Evolutionary conservation across 1,140 invertebrate species (phyloP), one percentile per base, ranked within the genome.

Genomic region (Octopus sinensis): DNA sequence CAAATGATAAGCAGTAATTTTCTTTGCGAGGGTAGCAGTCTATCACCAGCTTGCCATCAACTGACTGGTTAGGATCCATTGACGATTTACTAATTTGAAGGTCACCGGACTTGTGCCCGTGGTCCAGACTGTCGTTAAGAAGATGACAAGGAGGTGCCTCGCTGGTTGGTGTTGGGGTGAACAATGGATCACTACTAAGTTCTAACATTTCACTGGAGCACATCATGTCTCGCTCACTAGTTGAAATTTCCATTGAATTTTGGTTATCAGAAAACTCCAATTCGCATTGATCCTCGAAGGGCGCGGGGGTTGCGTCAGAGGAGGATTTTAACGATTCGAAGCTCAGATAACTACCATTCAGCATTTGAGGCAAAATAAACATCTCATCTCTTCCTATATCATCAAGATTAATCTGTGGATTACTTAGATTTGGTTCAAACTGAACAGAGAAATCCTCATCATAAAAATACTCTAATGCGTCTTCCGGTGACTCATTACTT

Each of bases 401-500:
- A 4, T 76, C 75, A 71, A 78, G 81, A 68, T 71, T 83, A 4
- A 86, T 54, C 76, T 85, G 84, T 9, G 85, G 84, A 56, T 87
- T 84, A 10, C 86, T 82, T 23, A 89, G 83, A 78, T 88, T 88
- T 12, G 87, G 86, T 76, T 88, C 88, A 84, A 87, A 89, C 79
- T 88, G 87, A 53, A 89, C 88, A 43, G 84, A 87, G 83, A 89
- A 89, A 80, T 89, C 88, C 76, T 89, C 88, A 81, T 89, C 88
- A 71, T 88, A 89, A 80, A 87, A 89, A 81, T 89, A 89, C 23
- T 89, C 88, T 12, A 83, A 81, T 2, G 78, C 82, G 4, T 84
- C 87, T 17, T 86, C 87, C 23, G 83, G 82, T 4, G 83, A 80
- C 43, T 77, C 76, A 77, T 77, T 77, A 52, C 43, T 52, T 13